Base-by-base conservation (phyloP, 2,797 vertebrate species). In the Poeciliopsis gracilis region DNA sequence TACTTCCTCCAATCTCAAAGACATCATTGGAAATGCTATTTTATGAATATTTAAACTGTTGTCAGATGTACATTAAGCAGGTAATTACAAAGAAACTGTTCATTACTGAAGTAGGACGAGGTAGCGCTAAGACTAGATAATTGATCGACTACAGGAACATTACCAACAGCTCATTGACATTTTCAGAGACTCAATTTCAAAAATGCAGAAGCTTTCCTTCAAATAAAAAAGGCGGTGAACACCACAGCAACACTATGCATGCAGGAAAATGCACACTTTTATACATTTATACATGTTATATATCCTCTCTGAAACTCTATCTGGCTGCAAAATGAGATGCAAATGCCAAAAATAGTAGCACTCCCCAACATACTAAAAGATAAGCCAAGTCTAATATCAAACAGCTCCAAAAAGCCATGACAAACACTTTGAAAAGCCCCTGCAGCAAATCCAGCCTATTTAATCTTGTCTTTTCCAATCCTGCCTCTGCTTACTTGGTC, bases 401-500 rank as follows among this genome's bases (percentile, higher is more conserved):
- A 86, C 81, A 83, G 81, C 84, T 88, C 77, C 84, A 83, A 85
- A 91, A 71, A 85, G 79, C 77, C 45, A 12, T 77, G 80, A 86
- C 86, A 88, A 79, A 79, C 75, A 87, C 83, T 90, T 80, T 57
- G 55, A 84, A 89, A 88, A 85, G 88, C 84, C 88, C 86, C 81
- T 11, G 77, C 87, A 91, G 86, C 84, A 75, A 81, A 91, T 85
- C 74, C 78, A 83, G 38, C 84, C 78, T 81, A 63, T 80, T 84
- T 93, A 92, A 91, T 92, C 87, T 87, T 47, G 72, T 79, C 76
- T 89, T 82, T 82, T 83, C 83, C 84, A 89, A 84, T 83, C 90
- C 78, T 63, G 61, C 49, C 73, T 80, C 80, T 86, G 78, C 90
- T 86, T 66, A 81, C 84, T 91, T 86, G 75, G 79, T 83, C 69